Conservation (phyloP, 2,113 vertebrate genomes). For the Natator depressus region DNA sequence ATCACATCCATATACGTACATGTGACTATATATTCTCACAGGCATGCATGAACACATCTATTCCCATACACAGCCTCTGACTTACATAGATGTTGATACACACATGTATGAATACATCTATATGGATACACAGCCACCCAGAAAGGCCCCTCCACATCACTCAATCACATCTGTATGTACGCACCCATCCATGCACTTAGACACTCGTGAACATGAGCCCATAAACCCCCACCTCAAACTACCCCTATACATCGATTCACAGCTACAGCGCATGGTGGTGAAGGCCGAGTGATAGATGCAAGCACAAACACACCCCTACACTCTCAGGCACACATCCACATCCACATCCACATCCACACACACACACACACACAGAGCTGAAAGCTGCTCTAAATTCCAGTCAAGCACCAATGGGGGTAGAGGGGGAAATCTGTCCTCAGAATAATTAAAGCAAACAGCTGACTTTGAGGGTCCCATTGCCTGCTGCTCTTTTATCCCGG, state of each 20-base stretch:
- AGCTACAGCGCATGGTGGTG: neutral
- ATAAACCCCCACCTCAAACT: neutral
- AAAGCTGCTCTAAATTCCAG: neutral
- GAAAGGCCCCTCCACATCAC: neutral
- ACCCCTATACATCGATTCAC: neutral
- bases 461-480: neutral
- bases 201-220: neutral
- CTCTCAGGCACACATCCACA: neutral
- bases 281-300: neutral
- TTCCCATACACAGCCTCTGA: neutral
- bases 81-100: neutral
- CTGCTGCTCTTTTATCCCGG: rapidly evolving
- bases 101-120: too few species aligned
- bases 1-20: neutral
- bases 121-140: neutral
- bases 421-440: neutral
- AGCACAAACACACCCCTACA: neutral
- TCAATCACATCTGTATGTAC: neutral
- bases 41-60: neutral
- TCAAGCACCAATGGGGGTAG: neutral
- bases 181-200: neutral
- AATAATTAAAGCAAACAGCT: neutral
- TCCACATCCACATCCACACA: neutral
- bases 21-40: neutral
- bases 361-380: neutral